Conservation (phyloP, 2,888 invertebrate species). For the Notodonta dromedarius region DNA sequence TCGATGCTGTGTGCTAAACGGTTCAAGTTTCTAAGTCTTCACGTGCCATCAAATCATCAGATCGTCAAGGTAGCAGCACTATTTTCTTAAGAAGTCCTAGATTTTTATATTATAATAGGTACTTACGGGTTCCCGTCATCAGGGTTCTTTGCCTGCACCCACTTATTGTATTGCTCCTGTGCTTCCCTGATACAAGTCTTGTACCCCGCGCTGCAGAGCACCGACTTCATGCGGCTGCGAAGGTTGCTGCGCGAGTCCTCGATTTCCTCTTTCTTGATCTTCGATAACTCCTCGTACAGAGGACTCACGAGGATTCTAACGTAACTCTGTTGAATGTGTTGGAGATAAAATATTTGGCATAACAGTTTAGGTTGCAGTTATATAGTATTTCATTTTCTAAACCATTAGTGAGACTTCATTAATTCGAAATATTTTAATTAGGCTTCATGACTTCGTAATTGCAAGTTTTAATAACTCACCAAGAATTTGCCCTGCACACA, state of each 20-base stretch:
- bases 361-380: no score
- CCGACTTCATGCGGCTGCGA: slow-evolving; percentile 87
- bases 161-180: slow-evolving; percentile 87
- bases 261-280: slow-evolving; percentile 79
- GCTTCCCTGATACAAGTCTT: slow-evolving; percentile 91
- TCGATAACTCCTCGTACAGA: slow-evolving; percentile 87
- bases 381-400: no score
- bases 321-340: slow-evolving; percentile 83
- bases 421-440: no score
- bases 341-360: background rate
- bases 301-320: slow-evolving; percentile 88
- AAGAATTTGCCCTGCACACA: slow-evolving; percentile 88
- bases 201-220: slow-evolving; percentile 90
- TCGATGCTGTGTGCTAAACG: no score
- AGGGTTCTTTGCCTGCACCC: slow-evolving; percentile 90
- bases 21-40: no score
- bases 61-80: no score
- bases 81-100: no score
- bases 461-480: slow-evolving; percentile 63
- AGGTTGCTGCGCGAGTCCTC: slow-evolving; percentile 88
- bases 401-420: no score
- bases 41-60: no score
- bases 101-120: background rate
- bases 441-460: no score
- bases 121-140: slow-evolving; percentile 93